A percentile compares a stretch with the other conserved stretches of the same genome.
Conservation (phyloP, 2,797 vertebrate species). For the Lerista edwardsae region DNA sequence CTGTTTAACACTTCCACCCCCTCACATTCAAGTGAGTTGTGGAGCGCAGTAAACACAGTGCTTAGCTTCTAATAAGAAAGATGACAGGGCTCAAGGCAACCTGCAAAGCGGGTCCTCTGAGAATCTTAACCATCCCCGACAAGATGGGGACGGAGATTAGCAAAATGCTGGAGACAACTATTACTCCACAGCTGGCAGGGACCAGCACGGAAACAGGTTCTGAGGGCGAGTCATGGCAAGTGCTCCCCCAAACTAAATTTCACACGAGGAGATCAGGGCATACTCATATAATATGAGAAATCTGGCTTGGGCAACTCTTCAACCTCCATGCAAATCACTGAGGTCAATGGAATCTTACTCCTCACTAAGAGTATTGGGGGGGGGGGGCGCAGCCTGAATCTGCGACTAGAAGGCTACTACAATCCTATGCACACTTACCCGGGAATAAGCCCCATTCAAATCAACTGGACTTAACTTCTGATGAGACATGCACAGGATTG, state of each 20-base stretch:
- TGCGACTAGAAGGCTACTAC: not conserved
- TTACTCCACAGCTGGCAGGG: not conserved
- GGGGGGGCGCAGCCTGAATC: not conserved
- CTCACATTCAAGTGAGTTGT: not conserved
- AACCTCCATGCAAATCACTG: not conserved
- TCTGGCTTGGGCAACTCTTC: no score
- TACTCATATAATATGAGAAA: no score
- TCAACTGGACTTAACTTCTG: not conserved
- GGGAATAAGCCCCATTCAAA: not conserved
- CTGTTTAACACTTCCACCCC: not conserved
- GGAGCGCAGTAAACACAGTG: not conserved
- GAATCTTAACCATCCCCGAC: not conserved
- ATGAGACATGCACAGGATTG: not conserved
- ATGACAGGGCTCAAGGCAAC: not conserved
- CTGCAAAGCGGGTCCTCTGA: not conserved
- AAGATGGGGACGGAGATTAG: not conserved
- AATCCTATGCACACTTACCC: not conserved
- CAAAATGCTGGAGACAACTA: not conserved
- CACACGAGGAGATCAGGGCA: no score
- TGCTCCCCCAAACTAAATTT: no score
- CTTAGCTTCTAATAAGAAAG: not conserved
- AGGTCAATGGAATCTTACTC: not conserved
- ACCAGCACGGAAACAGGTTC: no score
- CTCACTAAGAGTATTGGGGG: no score
- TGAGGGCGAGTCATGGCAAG: no score